phyloP scores from a whole-genome alignment of 1,140 invertebrate species.

The Heliconius congener region DNA sequence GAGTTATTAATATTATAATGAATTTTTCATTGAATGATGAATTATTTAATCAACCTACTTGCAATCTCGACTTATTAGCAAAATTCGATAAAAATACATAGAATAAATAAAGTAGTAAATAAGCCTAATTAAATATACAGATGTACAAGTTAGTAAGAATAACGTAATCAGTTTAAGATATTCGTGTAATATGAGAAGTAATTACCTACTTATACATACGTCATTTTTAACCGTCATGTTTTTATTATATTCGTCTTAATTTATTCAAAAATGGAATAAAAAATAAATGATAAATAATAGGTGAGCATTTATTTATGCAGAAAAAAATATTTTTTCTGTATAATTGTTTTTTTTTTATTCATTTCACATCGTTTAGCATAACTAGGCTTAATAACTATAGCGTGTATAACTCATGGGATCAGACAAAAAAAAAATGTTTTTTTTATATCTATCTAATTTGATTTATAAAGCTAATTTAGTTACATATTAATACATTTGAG shows the following conservation, averaged over 20 bases:
- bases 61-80: neutral
- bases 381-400: neutral
- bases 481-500: no score
- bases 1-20: no score
- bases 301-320: no score
- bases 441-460: neutral
- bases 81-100: neutral
- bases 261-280: neutral
- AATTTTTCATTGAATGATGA: no score
- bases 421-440: neutral
- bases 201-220: neutral
- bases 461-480: no score
- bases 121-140: neutral
- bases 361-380: neutral
- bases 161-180: slow-evolving; percentile 5
- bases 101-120: neutral
- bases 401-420: neutral
- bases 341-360: neutral
- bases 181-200: neutral
- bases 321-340: neutral
- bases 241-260: neutral
- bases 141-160: neutral
- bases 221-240: neutral
- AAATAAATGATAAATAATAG: no score
- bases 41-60: no score